Conservation (phyloP, 2,797 vertebrate genomes). For the Platyrinchus mystaceus region DNA sequence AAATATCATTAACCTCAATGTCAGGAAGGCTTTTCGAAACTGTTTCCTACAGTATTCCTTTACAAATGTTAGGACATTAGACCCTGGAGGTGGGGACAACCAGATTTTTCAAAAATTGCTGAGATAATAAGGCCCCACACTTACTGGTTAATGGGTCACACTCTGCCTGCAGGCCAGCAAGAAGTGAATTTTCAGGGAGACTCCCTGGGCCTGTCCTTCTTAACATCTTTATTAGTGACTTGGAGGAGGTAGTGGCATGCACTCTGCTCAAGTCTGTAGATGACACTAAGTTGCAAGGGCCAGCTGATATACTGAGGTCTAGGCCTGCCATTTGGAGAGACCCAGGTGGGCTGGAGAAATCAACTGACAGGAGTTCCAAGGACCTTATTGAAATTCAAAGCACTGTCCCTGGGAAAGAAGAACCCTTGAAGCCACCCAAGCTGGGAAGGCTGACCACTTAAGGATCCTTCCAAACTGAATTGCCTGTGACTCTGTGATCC, state of each 20-base stretch:
- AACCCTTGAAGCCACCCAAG: neutral
- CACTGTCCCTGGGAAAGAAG: neutral
- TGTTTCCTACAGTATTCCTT: neutral
- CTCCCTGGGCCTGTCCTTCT: neutral
- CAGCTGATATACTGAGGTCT: neutral
- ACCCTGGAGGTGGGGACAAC: neutral
- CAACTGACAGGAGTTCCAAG: neutral
- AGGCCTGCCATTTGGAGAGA: neutral
- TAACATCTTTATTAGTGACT: neutral
- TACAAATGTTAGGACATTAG: neutral
- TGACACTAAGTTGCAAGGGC: neutral
- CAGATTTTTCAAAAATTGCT: neutral
- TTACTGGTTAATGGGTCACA: neutral
- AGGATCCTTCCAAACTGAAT: neutral
- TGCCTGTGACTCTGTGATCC: neutral
- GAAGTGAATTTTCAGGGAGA: neutral
- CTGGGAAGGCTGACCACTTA: neutral
- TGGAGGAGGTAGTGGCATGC: neutral
- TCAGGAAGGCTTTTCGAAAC: neutral
- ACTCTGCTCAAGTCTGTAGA: neutral
- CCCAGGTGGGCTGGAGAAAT: neutral
- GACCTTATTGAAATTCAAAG: neutral
- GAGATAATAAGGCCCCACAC: neutral
- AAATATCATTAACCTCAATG: neutral
- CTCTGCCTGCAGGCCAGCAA: neutral